These are phyloP conservation scores for Drosophila mojavensis DNA, from an alignment of 1,140 invertebrate genomes.

Conservation along the genomic window DNA sequence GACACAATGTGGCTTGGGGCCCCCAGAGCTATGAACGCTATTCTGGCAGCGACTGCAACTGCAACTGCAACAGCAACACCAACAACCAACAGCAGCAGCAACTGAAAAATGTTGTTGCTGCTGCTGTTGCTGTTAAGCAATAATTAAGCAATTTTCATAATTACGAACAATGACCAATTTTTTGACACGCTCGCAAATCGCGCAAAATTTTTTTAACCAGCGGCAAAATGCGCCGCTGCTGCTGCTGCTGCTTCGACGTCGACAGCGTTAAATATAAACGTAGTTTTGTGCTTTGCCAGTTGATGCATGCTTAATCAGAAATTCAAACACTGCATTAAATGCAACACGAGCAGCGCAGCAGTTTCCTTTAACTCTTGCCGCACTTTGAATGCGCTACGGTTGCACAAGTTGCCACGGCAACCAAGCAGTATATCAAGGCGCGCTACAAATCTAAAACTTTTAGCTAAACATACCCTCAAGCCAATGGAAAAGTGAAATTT, in stretches of 20 bases:
- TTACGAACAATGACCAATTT: slow-evolving; percentile 83
- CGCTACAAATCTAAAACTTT: too few species aligned
- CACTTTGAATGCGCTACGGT: slow-evolving; percentile 30
- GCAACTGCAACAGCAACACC: not conserved
- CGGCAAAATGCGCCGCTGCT: slow-evolving; percentile 53
- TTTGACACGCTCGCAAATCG: slow-evolving; percentile 81
- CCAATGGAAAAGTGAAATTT: too few species aligned
- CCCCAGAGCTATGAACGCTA: slow-evolving; percentile 20
- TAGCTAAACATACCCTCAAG: too few species aligned
- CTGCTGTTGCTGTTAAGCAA: slow-evolving; percentile 68
- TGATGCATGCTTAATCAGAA: slow-evolving; percentile 69
- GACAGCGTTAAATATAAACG: slow-evolving; percentile 42
- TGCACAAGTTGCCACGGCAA: not conserved
- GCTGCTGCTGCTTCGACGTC: slow-evolving; percentile 8
- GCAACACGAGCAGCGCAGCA: slow-evolving; percentile 23
- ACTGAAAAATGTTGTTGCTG: slow-evolving; percentile 39
- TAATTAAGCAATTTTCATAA: slow-evolving; percentile 83
- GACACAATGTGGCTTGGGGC: slow-evolving; percentile 27
- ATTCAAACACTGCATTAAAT: slow-evolving; percentile 45
- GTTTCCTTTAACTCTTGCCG: slow-evolving; percentile 4
- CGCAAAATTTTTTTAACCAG: slow-evolving; percentile 77
- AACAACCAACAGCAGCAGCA: slow-evolving; percentile 12
- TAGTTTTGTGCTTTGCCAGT: slow-evolving; percentile 43
- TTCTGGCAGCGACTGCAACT: slow-evolving; percentile 32
- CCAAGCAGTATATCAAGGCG: too few species aligned